Evolutionary conservation across 2,888 invertebrate genomes (phyloP).

Genomic region (Lithophane leautieri): DNA sequence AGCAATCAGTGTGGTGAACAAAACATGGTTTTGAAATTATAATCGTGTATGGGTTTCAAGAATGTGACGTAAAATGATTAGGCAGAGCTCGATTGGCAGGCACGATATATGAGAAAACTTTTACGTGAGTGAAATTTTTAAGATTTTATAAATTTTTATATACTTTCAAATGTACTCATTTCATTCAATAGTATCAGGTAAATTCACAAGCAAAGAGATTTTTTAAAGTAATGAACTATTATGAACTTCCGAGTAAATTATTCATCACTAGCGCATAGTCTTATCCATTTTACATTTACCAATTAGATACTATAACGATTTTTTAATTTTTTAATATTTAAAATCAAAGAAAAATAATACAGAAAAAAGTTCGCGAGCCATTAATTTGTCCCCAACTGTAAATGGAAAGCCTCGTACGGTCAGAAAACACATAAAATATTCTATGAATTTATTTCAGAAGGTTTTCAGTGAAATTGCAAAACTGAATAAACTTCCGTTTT

Average conservation of each 20-base stretch:
- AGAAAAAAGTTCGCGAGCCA: not conserved
- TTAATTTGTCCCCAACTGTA: constrained; percentile 75
- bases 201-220: not conserved
- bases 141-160: not conserved
- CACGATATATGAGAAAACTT: constrained; percentile 1
- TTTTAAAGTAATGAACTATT: not conserved
- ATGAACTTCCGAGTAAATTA: not conserved
- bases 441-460: constrained; percentile 89
- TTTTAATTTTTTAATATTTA: not conserved
- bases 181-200: not conserved
- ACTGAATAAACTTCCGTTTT: constrained; percentile 72
- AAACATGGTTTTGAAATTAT: not conserved
- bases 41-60: not conserved
- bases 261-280: not conserved
- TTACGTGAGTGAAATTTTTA: not conserved
- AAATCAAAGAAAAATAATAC: too few species aligned
- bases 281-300: not conserved
- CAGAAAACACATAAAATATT: constrained; percentile 90
- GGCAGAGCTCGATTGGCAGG: not conserved
- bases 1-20: constrained; percentile 10
- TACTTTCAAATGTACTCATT: not conserved
- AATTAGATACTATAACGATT: not conserved
- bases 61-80: not conserved
- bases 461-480: constrained; percentile 83
- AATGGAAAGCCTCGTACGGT: constrained; percentile 85